Evolutionary conservation across 2,888 invertebrate genomes (phyloP).

Genomic region (Orthonevra nobilis): DNA sequence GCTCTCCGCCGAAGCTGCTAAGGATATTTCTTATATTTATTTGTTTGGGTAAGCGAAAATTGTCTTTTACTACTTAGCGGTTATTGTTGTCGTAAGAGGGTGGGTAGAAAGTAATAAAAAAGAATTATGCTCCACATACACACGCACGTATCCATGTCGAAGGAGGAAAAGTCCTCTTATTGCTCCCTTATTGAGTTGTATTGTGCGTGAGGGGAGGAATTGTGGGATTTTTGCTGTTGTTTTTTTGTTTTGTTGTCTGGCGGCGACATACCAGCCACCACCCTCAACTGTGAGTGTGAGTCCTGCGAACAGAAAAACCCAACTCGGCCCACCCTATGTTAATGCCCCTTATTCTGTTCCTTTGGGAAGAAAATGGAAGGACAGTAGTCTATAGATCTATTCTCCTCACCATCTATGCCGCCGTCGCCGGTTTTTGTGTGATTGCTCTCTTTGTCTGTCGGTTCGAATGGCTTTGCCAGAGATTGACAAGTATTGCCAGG

Average conservation of each 20-base stretch:
- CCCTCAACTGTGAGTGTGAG: no score
- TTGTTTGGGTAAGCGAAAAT: conserved; percentile 62
- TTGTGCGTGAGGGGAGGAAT: conserved; percentile 28
- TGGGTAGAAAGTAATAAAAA: conserved; percentile 26
- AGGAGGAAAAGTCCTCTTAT: no score
- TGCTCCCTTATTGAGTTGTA: not conserved
- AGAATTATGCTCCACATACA: conserved; percentile 8
- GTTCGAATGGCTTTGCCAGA: not conserved
- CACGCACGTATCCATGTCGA: no score
- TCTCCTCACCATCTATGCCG: not conserved
- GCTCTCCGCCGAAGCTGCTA: conserved; percentile 12
- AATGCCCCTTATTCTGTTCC: not conserved
- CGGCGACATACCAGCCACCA: conserved; percentile 39
- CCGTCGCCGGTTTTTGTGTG: conserved; percentile 8
- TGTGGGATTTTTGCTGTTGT: no score
- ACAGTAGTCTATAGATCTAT: not conserved
- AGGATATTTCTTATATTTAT: conserved; percentile 59
- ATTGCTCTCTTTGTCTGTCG: conserved; percentile 3
- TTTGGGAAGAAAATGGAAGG: not conserved
- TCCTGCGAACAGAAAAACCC: conserved; percentile 5
- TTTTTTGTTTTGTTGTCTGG: conserved; percentile 63
- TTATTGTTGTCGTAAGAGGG: no score
- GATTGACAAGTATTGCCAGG: not conserved
- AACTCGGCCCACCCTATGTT: conserved; percentile 18
- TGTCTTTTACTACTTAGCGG: conserved; percentile 28